Percentiles rank a stretch among this genome's conserved stretches.
Conservation (phyloP, 1,140 invertebrate species). For the Temnothorax longispinosus region DNA sequence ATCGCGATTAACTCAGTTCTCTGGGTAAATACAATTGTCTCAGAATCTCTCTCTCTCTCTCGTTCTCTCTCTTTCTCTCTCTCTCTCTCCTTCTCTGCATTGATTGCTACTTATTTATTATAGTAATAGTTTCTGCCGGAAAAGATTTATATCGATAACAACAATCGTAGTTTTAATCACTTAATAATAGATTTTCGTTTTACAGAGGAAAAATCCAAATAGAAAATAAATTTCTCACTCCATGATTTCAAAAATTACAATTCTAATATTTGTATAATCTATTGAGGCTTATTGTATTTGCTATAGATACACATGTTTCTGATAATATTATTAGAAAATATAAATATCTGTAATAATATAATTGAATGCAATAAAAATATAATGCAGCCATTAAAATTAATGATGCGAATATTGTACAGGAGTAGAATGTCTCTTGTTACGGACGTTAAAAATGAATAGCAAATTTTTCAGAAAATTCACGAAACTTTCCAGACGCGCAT, state of each 20-base stretch:
- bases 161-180: not conserved
- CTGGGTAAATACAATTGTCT: not conserved
- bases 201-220: not conserved
- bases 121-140: not conserved
- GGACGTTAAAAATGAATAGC: not conserved
- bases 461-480: not conserved
- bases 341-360: not conserved
- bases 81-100: not conserved
- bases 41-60: not conserved
- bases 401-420: not conserved
- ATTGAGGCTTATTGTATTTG: not conserved
- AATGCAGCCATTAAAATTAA: constrained; percentile 17
- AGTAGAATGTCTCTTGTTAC: not conserved
- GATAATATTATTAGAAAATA: not conserved
- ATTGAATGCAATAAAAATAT: not conserved
- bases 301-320: not conserved
- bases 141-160: not conserved
- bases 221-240: not conserved
- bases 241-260: not conserved
- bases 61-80: not conserved
- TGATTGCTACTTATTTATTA: constrained; percentile 10
- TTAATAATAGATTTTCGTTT: not conserved
- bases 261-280: not conserved
- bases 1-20: constrained; percentile 18
- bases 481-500: constrained; percentile 21